Percentiles rank a stretch among this genome's conserved stretches.
These are phyloP conservation scores for Aphidius colemani DNA, from an alignment of 2,888 invertebrate genomes.

Conservation along the genomic window DNA sequence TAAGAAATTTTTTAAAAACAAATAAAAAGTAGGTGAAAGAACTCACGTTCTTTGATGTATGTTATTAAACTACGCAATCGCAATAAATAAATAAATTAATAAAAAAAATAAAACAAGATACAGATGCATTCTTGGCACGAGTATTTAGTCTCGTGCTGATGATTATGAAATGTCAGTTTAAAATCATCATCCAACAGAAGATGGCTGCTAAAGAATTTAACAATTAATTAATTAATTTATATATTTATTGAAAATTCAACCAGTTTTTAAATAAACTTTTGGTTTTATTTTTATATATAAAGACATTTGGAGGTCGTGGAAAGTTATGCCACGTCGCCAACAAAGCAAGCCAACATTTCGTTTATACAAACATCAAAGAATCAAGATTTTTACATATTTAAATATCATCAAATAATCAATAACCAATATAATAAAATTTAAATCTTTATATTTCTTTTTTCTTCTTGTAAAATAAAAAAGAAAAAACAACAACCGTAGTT, in stretches of 20 bases:
- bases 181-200: constrained; percentile 38
- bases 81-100: constrained; percentile 20
- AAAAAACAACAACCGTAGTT: neutral
- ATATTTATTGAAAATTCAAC: constrained; percentile 11
- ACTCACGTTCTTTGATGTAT: constrained; percentile 20
- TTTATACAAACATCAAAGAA: constrained; percentile 49
- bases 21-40: constrained; percentile 36
- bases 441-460: constrained; percentile 5
- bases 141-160: constrained; percentile 41
- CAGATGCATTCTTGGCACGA: constrained; percentile 40
- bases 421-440: neutral
- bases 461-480: constrained; percentile 6
- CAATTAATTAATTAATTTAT: constrained; percentile 2
- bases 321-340: constrained; percentile 46
- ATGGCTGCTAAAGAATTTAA: constrained; percentile 32
- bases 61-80: constrained; percentile 20
- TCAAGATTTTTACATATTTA: constrained; percentile 42
- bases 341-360: constrained; percentile 39
- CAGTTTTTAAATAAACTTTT: neutral
- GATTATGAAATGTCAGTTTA: constrained; percentile 43
- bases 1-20: too few species aligned
- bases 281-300: too few species aligned
- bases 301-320: constrained; percentile 27
- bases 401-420: constrained; percentile 33
- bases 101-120: constrained; percentile 15